Evolutionary conservation across 2,888 invertebrate genomes (phyloP).

Genomic region (Chymomyza amoena): DNA sequence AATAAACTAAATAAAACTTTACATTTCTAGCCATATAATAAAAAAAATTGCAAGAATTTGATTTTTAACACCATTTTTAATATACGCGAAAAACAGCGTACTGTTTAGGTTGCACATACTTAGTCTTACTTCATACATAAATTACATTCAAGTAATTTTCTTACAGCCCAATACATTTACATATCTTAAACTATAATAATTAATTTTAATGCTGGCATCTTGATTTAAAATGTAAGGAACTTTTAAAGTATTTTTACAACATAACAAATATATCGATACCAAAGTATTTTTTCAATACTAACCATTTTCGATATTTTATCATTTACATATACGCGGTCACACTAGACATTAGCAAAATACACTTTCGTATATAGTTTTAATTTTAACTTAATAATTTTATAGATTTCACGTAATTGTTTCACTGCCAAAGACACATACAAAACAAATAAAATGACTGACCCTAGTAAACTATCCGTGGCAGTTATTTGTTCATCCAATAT

Average conservation of each 20-base stretch:
- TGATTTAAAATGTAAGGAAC: no score
- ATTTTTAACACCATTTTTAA: no score
- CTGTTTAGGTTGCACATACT: no score
- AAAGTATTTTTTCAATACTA: neutral
- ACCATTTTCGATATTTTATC: neutral
- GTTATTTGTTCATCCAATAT: constrained; percentile 99
- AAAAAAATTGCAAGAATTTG: no score
- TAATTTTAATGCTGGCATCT: no score
- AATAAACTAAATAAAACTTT: no score
- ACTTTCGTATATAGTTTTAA: constrained; percentile 14
- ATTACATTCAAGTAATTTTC: no score
- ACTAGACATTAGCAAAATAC: neutral
- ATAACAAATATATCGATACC: neutral
- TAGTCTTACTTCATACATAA: no score
- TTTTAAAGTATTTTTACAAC: neutral
- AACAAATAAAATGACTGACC: constrained; percentile 63
- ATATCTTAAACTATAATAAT: no score
- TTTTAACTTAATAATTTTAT: constrained; percentile 16
- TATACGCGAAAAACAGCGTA: no score
- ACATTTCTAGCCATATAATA: no score
- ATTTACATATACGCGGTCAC: neutral
- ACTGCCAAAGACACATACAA: constrained; percentile 57
- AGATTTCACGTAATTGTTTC: constrained; percentile 14
- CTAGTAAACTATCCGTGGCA: constrained; percentile 86
- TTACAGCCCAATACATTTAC: no score